A percentile compares a stretch with the other conserved stretches of the same genome.
phyloP scores from a whole-genome alignment of 1,140 invertebrate genomes.

The Capitella teleta region DNA sequence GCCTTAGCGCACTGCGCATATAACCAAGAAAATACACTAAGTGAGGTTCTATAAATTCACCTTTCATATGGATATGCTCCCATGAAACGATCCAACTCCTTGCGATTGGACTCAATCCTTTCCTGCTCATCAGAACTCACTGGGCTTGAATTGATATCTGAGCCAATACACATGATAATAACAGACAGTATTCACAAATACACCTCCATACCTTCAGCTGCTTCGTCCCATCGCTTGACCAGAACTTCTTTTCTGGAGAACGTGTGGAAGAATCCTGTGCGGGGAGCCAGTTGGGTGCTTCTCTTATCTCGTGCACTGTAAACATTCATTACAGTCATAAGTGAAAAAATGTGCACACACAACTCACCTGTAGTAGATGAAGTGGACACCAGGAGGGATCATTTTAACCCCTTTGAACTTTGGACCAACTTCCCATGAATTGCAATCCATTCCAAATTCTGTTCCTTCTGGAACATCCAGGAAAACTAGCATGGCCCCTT shows the following conservation, averaged over 20 bases:
- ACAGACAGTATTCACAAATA: background rate
- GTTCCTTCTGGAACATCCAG: slow-evolving; percentile 71
- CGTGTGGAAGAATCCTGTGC: slow-evolving; percentile 80
- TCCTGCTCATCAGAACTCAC: slow-evolving; percentile 31
- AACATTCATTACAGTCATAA: slow-evolving; percentile 7
- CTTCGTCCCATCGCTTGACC: slow-evolving; percentile 70
- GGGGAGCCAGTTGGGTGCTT: slow-evolving; percentile 46
- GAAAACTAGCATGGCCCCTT: slow-evolving; percentile 68
- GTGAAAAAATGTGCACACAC: background rate
- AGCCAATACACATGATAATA: background rate
- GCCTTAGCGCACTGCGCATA: no score
- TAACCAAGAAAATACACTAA: no score
- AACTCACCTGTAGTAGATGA: slow-evolving; percentile 71
- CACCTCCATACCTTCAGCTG: slow-evolving; percentile 34
- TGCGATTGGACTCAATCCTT: slow-evolving; percentile 57
- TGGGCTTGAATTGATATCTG: no score
- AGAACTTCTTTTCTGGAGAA: slow-evolving; percentile 74
- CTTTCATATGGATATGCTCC: slow-evolving; percentile 82
- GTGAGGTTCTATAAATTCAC: slow-evolving; percentile 20
- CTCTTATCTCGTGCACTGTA: slow-evolving; percentile 49
- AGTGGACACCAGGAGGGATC: slow-evolving; percentile 95
- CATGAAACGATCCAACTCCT: slow-evolving; percentile 66
- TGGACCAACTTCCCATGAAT: slow-evolving; percentile 81
- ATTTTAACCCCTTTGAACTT: slow-evolving; percentile 95
- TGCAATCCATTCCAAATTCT: slow-evolving; percentile 94